These are phyloP conservation scores for Apostichopus parvimensis DNA, from an alignment of 35 echinoderm and acorn worm species.

Conservation along the genomic window DNA sequence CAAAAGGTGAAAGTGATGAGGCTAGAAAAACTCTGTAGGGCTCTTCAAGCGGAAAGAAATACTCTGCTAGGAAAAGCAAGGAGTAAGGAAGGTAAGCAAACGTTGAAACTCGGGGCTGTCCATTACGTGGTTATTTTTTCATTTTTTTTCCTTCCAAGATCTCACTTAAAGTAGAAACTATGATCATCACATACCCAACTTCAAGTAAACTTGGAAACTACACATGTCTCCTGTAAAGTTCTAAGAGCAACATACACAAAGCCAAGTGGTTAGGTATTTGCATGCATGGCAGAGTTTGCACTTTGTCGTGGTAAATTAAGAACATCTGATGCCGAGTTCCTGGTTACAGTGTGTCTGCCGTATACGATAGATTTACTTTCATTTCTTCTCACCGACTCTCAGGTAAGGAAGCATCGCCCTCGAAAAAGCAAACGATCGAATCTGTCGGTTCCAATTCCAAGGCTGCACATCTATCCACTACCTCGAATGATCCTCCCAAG, in stretches of 20 bases:
- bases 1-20: conserved; percentile 68
- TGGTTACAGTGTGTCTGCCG: too few relatives aligned
- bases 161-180: background rate
- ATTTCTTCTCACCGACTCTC: background rate
- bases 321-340: too few relatives aligned
- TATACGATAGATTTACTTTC: background rate
- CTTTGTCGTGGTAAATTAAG: too few relatives aligned
- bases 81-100: conserved; percentile 28
- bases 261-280: too few relatives aligned
- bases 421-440: background rate
- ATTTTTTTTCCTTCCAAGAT: background rate
- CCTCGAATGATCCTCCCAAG: background rate
- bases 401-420: background rate
- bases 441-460: background rate
- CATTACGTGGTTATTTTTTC: too few relatives aligned
- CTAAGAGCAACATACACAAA: too few relatives aligned
- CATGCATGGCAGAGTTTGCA: too few relatives aligned
- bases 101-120: too few relatives aligned
- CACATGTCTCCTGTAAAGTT: too few relatives aligned
- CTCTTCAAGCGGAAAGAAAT: conserved; percentile 91
- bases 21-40: conserved; percentile 91
- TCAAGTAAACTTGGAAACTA: background rate
- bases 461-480: background rate
- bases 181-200: background rate
- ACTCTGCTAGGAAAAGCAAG: conserved; percentile 80